These are phyloP conservation scores for Sycophila sp. DNA, from an alignment of 1,140 invertebrate genomes.

Conservation along the genomic window DNA sequence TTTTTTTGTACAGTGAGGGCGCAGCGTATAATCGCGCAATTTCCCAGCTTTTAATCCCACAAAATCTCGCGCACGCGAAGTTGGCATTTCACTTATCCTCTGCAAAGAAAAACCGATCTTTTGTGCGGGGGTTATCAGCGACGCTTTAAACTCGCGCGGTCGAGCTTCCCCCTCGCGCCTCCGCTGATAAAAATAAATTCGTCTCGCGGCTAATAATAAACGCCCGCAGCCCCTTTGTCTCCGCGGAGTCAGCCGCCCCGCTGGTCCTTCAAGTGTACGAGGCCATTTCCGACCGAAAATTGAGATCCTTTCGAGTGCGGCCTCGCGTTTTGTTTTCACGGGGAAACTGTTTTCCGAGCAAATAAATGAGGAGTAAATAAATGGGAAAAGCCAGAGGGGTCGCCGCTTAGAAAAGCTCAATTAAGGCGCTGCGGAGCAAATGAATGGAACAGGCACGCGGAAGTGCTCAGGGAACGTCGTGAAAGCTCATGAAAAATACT, in stretches of 20 bases:
- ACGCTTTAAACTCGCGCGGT: background rate
- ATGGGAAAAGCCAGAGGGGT: background rate
- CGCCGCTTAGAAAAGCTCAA: constrained; percentile 25
- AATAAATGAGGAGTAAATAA: constrained; percentile 30
- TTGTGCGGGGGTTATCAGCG: background rate
- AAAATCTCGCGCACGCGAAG: background rate
- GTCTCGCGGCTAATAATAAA: background rate
- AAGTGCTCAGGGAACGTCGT: background rate
- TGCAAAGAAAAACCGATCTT: constrained; percentile 24
- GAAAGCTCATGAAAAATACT: constrained; percentile 21
- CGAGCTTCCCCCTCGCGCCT: background rate
- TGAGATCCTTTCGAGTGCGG: background rate
- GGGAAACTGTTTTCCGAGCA: constrained; percentile 28
- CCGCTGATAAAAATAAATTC: constrained; percentile 20
- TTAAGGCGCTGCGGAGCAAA: constrained; percentile 32
- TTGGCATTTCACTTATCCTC: constrained; percentile 29
- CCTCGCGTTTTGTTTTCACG: constrained; percentile 16
- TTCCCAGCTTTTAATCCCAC: constrained; percentile 27
- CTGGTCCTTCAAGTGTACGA: background rate
- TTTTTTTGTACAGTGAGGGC: background rate
- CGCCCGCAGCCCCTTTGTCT: background rate
- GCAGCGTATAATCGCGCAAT: constrained; percentile 17
- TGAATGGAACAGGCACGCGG: constrained; percentile 26
- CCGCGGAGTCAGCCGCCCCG: too few relatives aligned
- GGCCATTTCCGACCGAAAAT: background rate